A percentile compares a stretch with the other conserved stretches of the same genome.
These are phyloP conservation scores for Drosophila gunungcola DNA, from an alignment of 1,140 invertebrate genomes.

Conservation along the genomic window DNA sequence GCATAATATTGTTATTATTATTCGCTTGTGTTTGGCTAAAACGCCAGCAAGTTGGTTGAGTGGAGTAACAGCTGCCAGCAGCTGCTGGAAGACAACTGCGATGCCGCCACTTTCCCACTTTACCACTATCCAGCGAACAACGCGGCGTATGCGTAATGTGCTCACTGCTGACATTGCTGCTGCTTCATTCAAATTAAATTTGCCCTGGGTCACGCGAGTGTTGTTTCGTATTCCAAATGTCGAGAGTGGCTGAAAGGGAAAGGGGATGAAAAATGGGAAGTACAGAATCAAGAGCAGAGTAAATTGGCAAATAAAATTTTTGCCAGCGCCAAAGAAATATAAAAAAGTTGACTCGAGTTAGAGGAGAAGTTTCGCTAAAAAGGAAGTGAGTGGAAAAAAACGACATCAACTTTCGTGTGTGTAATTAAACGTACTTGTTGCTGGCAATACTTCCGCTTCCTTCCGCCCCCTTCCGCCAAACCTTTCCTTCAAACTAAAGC, in stretches of 20 bases:
- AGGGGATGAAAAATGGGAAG: constrained; percentile 11
- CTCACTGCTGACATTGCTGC: constrained; percentile 6
- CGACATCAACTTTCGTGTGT: constrained; percentile 52
- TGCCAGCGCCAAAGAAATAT: constrained; percentile 55
- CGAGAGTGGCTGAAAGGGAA: constrained; percentile 2
- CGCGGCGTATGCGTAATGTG: constrained; percentile 68
- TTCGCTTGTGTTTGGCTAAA: constrained; percentile 35
- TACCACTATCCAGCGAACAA: constrained; percentile 7
- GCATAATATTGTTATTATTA: constrained; percentile 76
- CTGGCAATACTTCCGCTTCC: constrained; percentile 7
- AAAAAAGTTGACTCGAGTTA: constrained; percentile 63
- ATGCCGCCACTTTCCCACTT: constrained; percentile 5
- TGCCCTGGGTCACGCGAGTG: constrained; percentile 58
- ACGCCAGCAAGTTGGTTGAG: constrained; percentile 26
- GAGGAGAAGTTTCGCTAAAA: constrained; percentile 23
- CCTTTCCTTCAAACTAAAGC: constrained; percentile 8
- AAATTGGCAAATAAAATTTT: constrained; percentile 75
- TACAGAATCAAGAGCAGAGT: constrained; percentile 43
- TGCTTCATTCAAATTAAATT: constrained; percentile 71
- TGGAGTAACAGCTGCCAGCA: constrained; percentile 61
- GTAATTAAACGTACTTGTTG: constrained; percentile 78
- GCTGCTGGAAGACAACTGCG: constrained; percentile 41
- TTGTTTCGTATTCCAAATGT: constrained; percentile 27
- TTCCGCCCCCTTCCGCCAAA: neutral
- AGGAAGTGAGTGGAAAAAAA: constrained; percentile 25